Conservation (phyloP, 2,797 vertebrate species). For the Sebastes taczanowskii region DNA sequence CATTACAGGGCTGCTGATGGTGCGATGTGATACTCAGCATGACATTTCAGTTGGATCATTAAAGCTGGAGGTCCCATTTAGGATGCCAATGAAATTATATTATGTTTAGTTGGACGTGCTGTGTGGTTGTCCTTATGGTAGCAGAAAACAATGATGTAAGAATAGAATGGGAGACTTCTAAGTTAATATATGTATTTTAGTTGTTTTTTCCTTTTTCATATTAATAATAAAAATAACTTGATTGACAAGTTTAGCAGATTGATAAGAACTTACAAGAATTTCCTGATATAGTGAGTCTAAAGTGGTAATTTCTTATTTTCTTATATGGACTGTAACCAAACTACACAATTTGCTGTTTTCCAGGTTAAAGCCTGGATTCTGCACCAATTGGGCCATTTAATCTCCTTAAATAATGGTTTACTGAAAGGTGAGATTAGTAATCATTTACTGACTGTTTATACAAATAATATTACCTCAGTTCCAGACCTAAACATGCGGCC, state of each 20-base stretch:
- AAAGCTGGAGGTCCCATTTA: constrained; percentile 34
- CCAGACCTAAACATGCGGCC: background rate
- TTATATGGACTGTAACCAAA: background rate
- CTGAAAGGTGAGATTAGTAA: background rate
- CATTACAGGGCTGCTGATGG: constrained; percentile 66
- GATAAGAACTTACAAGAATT: background rate
- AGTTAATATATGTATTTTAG: background rate
- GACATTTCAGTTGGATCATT: constrained; percentile 44
- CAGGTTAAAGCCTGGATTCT: background rate
- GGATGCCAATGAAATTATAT: constrained; percentile 37
- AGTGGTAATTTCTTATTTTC: background rate
- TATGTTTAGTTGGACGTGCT: background rate
- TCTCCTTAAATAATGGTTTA: background rate
- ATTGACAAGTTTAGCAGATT: background rate
- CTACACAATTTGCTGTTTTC: background rate
- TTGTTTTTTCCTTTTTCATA: background rate
- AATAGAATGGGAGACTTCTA: background rate
- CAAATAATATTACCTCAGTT: background rate
- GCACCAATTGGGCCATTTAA: background rate
- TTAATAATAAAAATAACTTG: background rate
- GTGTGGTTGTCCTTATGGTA: background rate
- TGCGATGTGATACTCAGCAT: constrained; percentile 17
- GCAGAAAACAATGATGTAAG: background rate
- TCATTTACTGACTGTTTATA: background rate
- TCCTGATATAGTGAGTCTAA: background rate